phyloP scores from a whole-genome alignment of 2,113 vertebrate genomes.

The Todiramphus saurophagus region DNA sequence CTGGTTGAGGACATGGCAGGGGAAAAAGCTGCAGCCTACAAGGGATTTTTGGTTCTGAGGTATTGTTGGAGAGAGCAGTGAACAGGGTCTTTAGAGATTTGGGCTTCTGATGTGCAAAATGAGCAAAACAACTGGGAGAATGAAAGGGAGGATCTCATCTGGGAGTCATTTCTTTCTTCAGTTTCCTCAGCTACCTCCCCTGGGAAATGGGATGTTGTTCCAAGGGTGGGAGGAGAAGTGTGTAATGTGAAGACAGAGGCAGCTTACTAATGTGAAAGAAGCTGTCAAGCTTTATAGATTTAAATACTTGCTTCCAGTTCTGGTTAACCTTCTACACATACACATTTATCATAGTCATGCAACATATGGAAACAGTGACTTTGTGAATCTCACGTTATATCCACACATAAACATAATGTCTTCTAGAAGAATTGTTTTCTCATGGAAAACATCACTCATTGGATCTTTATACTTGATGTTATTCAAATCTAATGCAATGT shows the following conservation, averaged over 20 bases:
- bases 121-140: not conserved
- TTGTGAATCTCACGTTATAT: not conserved
- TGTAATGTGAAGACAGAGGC: not conserved
- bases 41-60: not conserved
- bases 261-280: not conserved
- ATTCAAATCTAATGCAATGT: not conserved
- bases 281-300: not conserved
- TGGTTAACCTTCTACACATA: not conserved
- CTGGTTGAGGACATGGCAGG: not conserved
- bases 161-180: not conserved
- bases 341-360: fast-evolving
- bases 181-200: not conserved
- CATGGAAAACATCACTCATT: not conserved
- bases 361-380: not conserved
- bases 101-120: not conserved
- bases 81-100: not conserved
- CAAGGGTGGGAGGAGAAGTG: not conserved
- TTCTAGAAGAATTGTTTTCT: not conserved
- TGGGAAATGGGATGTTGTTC: not conserved
- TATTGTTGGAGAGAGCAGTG: not conserved
- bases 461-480: not conserved
- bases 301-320: not conserved
- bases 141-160: not conserved
- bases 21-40: not conserved
- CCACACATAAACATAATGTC: not conserved